These are phyloP conservation scores for Drosophila tani DNA, from an alignment of 1,140 invertebrate species.

Conservation along the genomic window DNA sequence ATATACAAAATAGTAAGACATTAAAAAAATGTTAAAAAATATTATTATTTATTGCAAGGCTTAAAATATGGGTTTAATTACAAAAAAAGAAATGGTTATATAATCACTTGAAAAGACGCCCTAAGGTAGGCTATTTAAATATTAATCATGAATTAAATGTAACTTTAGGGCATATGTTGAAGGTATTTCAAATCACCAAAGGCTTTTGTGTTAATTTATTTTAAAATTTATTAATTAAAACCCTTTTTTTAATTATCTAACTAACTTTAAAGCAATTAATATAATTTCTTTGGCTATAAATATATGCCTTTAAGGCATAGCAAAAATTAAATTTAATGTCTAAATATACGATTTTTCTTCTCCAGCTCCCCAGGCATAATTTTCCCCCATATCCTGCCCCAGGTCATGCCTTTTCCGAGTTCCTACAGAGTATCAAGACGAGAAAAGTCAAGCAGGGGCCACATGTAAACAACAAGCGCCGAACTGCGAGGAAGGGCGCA, in stretches of 20 bases:
- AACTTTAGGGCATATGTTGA: too few species aligned
- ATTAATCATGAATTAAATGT: neutral
- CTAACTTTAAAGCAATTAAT: too few species aligned
- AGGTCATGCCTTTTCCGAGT: neutral
- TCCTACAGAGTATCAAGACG: neutral
- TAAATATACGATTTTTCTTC: too few species aligned
- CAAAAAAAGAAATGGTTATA: neutral
- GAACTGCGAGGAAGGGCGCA: constrained; percentile 37
- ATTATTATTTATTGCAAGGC: too few species aligned
- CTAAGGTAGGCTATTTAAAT: neutral
- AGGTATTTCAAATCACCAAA: too few species aligned
- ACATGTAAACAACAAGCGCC: constrained; percentile 55
- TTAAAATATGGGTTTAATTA: neutral
- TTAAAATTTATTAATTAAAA: too few species aligned
- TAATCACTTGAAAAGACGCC: neutral
- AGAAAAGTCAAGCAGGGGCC: constrained; percentile 34
- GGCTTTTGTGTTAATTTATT: too few species aligned
- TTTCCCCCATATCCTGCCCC: neutral
- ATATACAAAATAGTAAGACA: neutral
- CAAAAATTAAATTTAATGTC: too few species aligned
- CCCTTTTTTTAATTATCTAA: too few species aligned
- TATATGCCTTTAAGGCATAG: too few species aligned
- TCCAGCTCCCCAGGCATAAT: neutral
- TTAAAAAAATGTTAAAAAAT: neutral
- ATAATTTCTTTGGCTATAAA: too few species aligned